Base-by-base conservation (phyloP, 2,797 vertebrate species). In the Anolis apletophallus region DNA sequence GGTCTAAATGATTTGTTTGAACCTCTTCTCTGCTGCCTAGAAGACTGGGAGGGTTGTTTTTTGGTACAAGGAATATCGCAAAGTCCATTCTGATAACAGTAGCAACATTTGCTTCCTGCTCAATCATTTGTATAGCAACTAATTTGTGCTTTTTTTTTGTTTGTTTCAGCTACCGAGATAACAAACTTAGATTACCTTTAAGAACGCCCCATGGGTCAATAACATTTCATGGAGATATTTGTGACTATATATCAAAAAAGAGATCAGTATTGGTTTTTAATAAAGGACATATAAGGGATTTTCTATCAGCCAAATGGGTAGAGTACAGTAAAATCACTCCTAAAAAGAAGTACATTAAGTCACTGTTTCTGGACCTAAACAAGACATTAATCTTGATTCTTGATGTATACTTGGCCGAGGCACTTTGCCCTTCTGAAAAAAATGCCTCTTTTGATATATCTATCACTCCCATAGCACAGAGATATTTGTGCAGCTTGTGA, bases 41-140 rank as follows among this genome's bases (percentile, higher is more conserved):
- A 57, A 64, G 55, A 57, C 8, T 64, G 32, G 57, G 6, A 23
- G 5, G 5, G 21, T 61, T 2, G 55, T 57, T 55, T 69, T 40
- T 80, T 83, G 54, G 23, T 57, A 61, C 23, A 52, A 59, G 32
- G 69, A 84, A 59, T 50, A 36, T 57, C 52, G 69, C 61, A 80
- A 67, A 81, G n/a, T 32, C n/a, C 36, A 26, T 52, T 3, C 75
- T 57, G 16, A 23, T 40, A 88, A 72, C 34, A 68, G 59, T 36
- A 55, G 61, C n/a, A 11, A 52, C 36, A 78, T 77, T 72, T 85
- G 68, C n/a, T 77, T 69, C 26, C 64, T 67, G n/a, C 67, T 81
- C 40, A 54, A 78, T 36, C 34, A n/a, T n/a, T 68, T 75, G 50
- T 76, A 59, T 40, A 67, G 69, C 57, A 17, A 52, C 46, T 32